Evolutionary conservation across 2,113 vertebrate genomes (phyloP).

Genomic region (Opisthocomus hoazin): DNA sequence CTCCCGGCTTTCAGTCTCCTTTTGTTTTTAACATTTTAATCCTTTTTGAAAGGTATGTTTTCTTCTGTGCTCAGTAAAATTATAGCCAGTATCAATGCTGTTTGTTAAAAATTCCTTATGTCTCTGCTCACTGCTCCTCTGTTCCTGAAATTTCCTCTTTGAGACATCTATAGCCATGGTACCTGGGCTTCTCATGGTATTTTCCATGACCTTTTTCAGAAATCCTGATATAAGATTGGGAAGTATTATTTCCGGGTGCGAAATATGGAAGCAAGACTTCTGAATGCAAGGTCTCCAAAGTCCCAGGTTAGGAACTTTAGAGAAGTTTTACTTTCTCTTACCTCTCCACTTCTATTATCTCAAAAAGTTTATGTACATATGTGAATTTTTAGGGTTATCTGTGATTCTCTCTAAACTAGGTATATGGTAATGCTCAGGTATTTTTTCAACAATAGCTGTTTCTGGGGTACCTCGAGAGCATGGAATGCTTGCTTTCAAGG

Average conservation of each 20-base stretch:
- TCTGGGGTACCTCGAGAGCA: not conserved
- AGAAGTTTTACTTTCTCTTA: not conserved
- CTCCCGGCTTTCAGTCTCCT: not conserved
- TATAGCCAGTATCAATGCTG: not conserved
- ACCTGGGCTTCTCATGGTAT: not conserved
- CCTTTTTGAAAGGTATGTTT: not conserved
- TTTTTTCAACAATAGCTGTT: not conserved
- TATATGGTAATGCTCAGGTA: not conserved
- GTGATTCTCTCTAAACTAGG: not conserved
- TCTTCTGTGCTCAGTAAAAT: not conserved
- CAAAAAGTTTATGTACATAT: accelerated
- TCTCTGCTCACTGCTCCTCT: not conserved
- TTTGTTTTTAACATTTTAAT: not conserved
- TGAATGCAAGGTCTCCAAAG: not conserved
- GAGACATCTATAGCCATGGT: not conserved
- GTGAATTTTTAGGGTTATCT: not conserved
- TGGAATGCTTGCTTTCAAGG: not conserved
- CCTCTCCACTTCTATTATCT: not conserved
- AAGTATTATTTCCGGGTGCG: not conserved
- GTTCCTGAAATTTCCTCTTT: not conserved
- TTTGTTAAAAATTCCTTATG: not conserved
- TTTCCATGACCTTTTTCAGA: not conserved
- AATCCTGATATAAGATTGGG: not conserved
- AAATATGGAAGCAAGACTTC: not conserved
- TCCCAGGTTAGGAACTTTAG: not conserved